Conservation (phyloP, 2,888 invertebrate species). For the Gnatocerus cornutus region DNA sequence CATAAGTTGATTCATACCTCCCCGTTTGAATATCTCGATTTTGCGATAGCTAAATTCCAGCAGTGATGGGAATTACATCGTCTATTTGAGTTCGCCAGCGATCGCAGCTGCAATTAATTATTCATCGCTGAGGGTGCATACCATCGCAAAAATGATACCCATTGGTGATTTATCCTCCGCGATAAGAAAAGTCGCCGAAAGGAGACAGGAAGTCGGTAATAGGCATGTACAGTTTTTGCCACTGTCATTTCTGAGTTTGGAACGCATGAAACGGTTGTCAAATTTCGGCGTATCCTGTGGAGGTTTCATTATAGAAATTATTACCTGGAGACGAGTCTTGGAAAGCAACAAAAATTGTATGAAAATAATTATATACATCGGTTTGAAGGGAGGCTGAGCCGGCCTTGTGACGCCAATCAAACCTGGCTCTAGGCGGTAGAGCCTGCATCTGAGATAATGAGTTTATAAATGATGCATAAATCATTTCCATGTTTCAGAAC, state of each 20-base stretch:
- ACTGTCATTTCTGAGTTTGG: conserved; percentile 26
- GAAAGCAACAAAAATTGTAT: conserved; percentile 58
- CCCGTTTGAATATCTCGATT: conserved; percentile 9
- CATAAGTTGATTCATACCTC: conserved; percentile 1
- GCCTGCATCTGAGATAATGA: conserved; percentile 70
- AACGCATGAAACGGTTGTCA: conserved; percentile 49
- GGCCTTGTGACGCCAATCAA: conserved; percentile 71
- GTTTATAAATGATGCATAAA: conserved; percentile 73
- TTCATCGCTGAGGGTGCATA: conserved; percentile 21
- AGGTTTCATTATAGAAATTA: conserved; percentile 64
- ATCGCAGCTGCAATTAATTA: conserved; percentile 31
- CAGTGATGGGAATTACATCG: conserved; percentile 13
- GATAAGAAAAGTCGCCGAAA: conserved; percentile 22
- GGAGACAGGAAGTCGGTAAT: conserved; percentile 31
- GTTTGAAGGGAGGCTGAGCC: conserved; percentile 64
- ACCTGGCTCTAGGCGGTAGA: conserved; percentile 67
- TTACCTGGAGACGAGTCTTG: conserved; percentile 59
- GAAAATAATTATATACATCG: conserved; percentile 67
- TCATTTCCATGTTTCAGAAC: conserved; percentile 66
- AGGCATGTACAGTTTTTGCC: conserved; percentile 1
- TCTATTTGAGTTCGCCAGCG: conserved; percentile 13
- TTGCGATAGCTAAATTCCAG: conserved; percentile 21
- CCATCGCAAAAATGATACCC: conserved; percentile 15
- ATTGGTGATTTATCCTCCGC: conserved; percentile 31
- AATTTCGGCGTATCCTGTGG: conserved; percentile 55